Percentiles rank a stretch among this genome's conserved stretches.
phyloP scores from a whole-genome alignment of 1,140 invertebrate species.

The Panagrolaimus sp. region DNA sequence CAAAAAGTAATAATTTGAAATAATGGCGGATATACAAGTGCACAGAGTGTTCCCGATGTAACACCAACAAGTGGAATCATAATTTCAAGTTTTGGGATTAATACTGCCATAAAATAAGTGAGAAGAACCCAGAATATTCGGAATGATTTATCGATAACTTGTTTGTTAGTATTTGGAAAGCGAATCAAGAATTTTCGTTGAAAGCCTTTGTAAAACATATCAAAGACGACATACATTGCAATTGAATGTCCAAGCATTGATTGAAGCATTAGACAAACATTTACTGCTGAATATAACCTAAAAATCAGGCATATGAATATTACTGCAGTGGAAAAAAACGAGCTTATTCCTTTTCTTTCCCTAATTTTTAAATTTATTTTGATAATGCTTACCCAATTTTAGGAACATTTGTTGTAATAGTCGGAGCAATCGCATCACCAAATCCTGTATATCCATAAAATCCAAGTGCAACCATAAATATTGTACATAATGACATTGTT shows the following conservation, averaged over 20 bases:
- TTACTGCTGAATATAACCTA: slow-evolving; percentile 54
- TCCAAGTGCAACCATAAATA: slow-evolving; percentile 60
- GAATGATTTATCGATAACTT: slow-evolving; percentile 53
- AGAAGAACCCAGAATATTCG: slow-evolving; percentile 56
- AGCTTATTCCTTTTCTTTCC: too few species aligned
- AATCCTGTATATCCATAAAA: slow-evolving; percentile 63
- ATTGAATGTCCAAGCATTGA: slow-evolving; percentile 56
- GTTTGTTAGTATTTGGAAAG: slow-evolving; percentile 49
- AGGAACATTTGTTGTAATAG: slow-evolving; percentile 62
- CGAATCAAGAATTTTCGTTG: slow-evolving; percentile 46
- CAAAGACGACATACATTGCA: slow-evolving; percentile 57
- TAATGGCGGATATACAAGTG: slow-evolving; percentile 80
- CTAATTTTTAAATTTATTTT: too few species aligned
- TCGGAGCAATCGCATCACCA: slow-evolving; percentile 58
- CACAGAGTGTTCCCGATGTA: slow-evolving; percentile 77
- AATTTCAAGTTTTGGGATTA: slow-evolving; percentile 77
- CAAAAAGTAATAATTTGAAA: slow-evolving; percentile 73
- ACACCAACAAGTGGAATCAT: slow-evolving; percentile 85
- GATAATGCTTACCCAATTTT: slow-evolving; percentile 45
- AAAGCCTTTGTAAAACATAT: slow-evolving; percentile 58
- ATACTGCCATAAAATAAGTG: slow-evolving; percentile 69
- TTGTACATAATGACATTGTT: slow-evolving; percentile 60
- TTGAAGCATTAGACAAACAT: slow-evolving; percentile 56
- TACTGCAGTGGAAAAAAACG: too few species aligned
- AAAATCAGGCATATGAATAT: slow-evolving; percentile 9